phyloP scores from a whole-genome alignment of 2,113 vertebrate species.

The Percopsis transmontana region DNA sequence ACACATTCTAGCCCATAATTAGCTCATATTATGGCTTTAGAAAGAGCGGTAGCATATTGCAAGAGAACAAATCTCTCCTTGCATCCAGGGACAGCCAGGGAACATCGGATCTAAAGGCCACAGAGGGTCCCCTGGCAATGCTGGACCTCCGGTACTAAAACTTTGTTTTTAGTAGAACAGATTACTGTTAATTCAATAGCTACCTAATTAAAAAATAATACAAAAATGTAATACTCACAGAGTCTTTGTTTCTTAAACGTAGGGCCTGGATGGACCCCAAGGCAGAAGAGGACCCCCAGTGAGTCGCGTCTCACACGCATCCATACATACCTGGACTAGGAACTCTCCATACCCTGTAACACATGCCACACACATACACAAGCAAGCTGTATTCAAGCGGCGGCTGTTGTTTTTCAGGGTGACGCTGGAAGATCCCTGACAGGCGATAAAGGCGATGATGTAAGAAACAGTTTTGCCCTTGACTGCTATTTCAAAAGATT shows the following conservation, averaged over 20 bases:
- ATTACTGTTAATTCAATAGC: neutral
- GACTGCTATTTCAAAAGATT: neutral
- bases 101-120: conserved; percentile 33
- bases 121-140: conserved; percentile 20
- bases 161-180: neutral
- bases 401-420: conserved; percentile 42
- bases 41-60: too few relatives aligned
- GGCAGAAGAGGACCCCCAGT: conserved; percentile 54
- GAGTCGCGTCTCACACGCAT: conserved; percentile 30
- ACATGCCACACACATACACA: neutral
- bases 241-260: conserved; percentile 7
- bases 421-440: conserved; percentile 46
- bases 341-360: neutral
- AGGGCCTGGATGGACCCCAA: conserved; percentile 43
- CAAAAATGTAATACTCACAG: neutral
- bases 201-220: neutral
- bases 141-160: conserved; percentile 35
- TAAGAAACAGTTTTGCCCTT: conserved; percentile 34
- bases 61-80: neutral
- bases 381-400: neutral
- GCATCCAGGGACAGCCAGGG: conserved; percentile 52
- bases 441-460: conserved; percentile 55
- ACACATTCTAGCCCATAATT: too few relatives aligned
- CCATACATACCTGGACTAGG: neutral
- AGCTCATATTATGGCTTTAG: too few relatives aligned